Evolutionary conservation across 2,888 invertebrate genomes (phyloP).

Genomic region (Malthinus flaveolus): DNA sequence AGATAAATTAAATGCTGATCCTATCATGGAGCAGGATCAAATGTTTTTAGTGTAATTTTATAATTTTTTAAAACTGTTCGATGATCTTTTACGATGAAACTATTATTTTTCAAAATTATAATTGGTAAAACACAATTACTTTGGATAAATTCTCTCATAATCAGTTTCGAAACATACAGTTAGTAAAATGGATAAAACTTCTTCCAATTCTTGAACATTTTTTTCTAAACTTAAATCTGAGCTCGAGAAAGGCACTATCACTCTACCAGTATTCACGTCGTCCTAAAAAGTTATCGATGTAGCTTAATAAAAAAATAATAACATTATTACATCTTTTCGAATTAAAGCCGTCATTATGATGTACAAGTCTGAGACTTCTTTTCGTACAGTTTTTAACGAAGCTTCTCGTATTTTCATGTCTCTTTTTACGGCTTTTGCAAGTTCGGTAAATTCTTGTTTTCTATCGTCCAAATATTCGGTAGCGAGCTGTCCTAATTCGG

Average conservation of each 20-base stretch:
- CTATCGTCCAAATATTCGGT: conserved; percentile 68
- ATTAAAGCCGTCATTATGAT: conserved; percentile 54
- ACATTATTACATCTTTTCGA: conserved; percentile 51
- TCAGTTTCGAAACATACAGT: conserved; percentile 51
- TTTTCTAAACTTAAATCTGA: conserved; percentile 45
- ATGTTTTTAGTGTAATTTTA: too few species aligned
- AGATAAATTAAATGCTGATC: too few species aligned
- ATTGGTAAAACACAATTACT: conserved; percentile 42
- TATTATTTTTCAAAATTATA: too few species aligned
- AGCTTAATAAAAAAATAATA: background rate
- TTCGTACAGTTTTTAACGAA: conserved; percentile 58
- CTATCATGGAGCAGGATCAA: too few species aligned
- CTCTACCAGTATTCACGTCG: conserved; percentile 44
- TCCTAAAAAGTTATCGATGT: conserved; percentile 37
- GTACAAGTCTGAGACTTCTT: conserved; percentile 52
- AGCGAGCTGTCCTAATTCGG: conserved; percentile 68
- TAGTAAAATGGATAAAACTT: conserved; percentile 51
- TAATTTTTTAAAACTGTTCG: too few species aligned
- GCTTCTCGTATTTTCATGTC: conserved; percentile 66
- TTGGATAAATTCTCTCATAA: conserved; percentile 53
- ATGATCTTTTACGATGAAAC: too few species aligned
- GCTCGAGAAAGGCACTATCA: conserved; percentile 34
- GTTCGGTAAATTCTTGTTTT: conserved; percentile 61
- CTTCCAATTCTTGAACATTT: conserved; percentile 51
- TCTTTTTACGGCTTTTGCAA: conserved; percentile 63